Evolutionary conservation across 2,888 invertebrate species (phyloP), one percentile per base, ranked within the genome.

Genomic region (Stictocephala bisonia): DNA sequence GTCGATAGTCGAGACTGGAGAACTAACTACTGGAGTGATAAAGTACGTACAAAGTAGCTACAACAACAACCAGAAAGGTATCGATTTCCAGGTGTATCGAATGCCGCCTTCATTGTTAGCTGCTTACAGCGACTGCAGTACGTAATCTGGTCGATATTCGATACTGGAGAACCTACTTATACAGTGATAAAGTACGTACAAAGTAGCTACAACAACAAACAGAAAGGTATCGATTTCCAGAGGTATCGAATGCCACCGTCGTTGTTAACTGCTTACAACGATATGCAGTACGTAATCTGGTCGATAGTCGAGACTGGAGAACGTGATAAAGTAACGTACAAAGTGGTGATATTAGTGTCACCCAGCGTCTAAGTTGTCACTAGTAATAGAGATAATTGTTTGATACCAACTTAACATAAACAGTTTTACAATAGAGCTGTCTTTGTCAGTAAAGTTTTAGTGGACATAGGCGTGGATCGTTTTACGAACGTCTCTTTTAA

Each of bases 141-240:
- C n/a, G n/a, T n/a, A n/a, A n/a, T n/a, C n/a, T n/a, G 11, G 35
- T 31, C 35, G 7, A 31, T 31, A 6, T 6, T 31, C 11, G 35
- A 9, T 6, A 31, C 6, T 31, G 35, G 35, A 11, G 35, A 11
- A 11, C 6, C n/a, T n/a, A n/a, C n/a, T n/a, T n/a, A n/a, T n/a
- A n/a, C n/a, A n/a, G 6, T 6, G 35, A 11, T 11, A 9, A 31
- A 11, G 11, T 9, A 11, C 35, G 35, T 31, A n/a, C n/a, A n/a
- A n/a, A n/a, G n/a, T n/a, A n/a, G n/a, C n/a, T n/a, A n/a, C 64
- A 64, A 64, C 44, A 64, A 64, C 64, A 64, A 64, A 29, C 29
- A 31, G 18, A 6, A 18, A n/a, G 13, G 60, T 27, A 27, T 64
- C 41, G 18, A 44, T 64, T 64, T 27, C 64, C 44, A 64, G 64